Evolutionary conservation across 2,797 vertebrate genomes (phyloP), one percentile per base, ranked within the genome.

Genomic region (Falco cherrug): DNA sequence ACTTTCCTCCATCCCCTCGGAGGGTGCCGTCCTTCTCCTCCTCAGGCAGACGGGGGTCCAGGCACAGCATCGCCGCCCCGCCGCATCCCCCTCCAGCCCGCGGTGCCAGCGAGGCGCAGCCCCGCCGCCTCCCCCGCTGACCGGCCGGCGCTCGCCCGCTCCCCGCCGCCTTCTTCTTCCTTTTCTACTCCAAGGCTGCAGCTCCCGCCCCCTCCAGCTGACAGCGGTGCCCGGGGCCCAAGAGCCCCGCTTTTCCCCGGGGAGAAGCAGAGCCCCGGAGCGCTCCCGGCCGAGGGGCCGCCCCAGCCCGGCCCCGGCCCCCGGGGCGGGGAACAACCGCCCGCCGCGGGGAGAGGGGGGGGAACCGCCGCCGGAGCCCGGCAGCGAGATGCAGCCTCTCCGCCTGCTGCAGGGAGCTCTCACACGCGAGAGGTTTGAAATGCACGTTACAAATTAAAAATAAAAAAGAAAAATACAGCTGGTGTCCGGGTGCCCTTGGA

Each of bases 171-270:
- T 97, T 86, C 54, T 85, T 54, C 95, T 83, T 84, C 95, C 47
- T 41, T 93, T 95, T 69, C 95, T 93, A 84, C 80, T 87, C 73
- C 96, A 87, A 39, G 95, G 94, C 94, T 97, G 95, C 90, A 97
- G 94, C 97, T 96, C 97, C 96, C 98, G 97, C 97, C 98, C 79
- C 81, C 89, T 97, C 92, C 96, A 95, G 97, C 95, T 97, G 91
- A 96, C 96, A 22, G 96, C 96, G 75, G 81, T 95, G 80, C 77
- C 63, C 21, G 68, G 81, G 87, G 78, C 81, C 70, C 90, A 90
- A 80, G 89, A 80, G 70, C 93, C 88, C 80, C 94, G 35, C 71
- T 86, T 73, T 14, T 4, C 26, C 25, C 25, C 9, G 1, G 33
- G 41, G 33, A 82, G 70, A 48, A 45, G 35, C 54, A 76, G 75